Percentiles rank a stretch among this genome's conserved stretches.
Evolutionary conservation across 2,797 vertebrate species (phyloP).

Genomic region (Acomys russatus): DNA sequence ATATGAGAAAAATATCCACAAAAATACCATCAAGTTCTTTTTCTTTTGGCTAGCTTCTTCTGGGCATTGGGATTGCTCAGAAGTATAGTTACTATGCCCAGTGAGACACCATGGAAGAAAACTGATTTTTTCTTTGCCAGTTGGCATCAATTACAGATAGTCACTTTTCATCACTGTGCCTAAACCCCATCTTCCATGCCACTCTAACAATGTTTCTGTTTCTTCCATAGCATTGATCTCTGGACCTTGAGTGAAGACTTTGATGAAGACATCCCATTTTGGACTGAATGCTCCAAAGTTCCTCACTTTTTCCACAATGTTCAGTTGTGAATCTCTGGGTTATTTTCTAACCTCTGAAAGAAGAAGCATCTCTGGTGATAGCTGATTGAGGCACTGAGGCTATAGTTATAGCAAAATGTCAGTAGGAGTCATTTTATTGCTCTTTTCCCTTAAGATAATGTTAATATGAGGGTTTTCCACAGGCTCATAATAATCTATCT

Average conservation of each 20-base stretch:
- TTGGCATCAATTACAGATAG: neutral
- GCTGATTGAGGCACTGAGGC: neutral
- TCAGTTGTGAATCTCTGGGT: too few species aligned
- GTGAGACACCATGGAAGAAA: neutral
- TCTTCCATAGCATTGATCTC: neutral
- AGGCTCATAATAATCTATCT: neutral
- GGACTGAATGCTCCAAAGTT: too few species aligned
- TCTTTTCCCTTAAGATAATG: neutral
- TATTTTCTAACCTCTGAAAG: neutral
- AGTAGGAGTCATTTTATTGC: too few species aligned
- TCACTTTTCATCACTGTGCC: neutral
- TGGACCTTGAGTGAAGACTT: neutral
- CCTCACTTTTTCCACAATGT: neutral
- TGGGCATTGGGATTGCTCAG: too few species aligned
- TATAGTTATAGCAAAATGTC: neutral
- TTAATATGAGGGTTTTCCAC: neutral
- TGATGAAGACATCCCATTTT: neutral
- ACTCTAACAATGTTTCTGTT: neutral
- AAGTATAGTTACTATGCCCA: neutral
- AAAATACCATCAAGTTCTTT: neutral
- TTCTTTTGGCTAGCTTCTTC: too few species aligned
- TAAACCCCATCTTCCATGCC: too few species aligned
- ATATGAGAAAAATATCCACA: neutral
- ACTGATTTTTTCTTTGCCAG: neutral
- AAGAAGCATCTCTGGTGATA: neutral